Evolutionary conservation across 2,888 invertebrate genomes (phyloP).

Genomic region (Eremobia ochroleuca): DNA sequence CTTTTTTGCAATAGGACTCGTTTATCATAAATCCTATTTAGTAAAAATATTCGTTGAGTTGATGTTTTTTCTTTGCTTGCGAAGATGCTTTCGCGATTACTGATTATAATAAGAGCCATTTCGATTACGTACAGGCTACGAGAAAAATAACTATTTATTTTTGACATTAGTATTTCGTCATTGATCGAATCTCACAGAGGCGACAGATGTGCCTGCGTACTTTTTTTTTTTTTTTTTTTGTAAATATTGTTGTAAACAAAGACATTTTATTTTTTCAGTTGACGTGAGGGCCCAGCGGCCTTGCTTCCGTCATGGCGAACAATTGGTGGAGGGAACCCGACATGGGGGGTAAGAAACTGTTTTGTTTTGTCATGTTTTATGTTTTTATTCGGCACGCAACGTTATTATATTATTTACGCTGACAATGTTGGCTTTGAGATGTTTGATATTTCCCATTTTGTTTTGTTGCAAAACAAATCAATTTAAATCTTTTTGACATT

Average conservation of each 20-base stretch:
- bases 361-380: neutral
- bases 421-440: neutral
- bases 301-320: constrained; percentile 72
- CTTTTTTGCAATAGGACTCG: neutral
- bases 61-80: neutral
- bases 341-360: constrained; percentile 77
- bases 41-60: neutral
- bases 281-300: constrained; percentile 67
- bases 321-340: constrained; percentile 82
- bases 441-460: neutral
- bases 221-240: constrained; percentile 13
- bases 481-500: neutral
- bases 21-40: neutral
- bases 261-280: constrained; percentile 50
- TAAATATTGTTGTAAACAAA: neutral
- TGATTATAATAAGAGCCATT: neutral
- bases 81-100: neutral
- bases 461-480: neutral
- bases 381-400: neutral
- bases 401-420: constrained; percentile 1
- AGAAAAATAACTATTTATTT: neutral
- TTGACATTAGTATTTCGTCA: neutral
- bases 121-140: neutral
- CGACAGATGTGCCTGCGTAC: constrained; percentile 5
- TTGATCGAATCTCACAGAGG: constrained; percentile 43